Evolutionary conservation across 1,140 invertebrate species (phyloP).

Genomic region (Drosophila jambulina): DNA sequence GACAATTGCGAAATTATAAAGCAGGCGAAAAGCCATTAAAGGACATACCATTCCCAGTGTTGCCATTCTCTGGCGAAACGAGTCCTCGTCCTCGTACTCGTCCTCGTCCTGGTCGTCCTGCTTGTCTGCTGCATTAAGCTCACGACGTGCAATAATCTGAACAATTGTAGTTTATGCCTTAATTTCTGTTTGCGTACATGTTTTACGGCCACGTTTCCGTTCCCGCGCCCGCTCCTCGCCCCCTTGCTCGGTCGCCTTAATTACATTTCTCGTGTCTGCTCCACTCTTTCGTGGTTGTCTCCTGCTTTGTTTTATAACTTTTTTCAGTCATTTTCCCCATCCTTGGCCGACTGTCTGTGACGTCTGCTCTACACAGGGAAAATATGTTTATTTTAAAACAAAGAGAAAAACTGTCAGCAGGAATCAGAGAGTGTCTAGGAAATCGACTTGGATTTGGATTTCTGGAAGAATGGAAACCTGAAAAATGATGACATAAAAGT

Average conservation of each 20-base stretch:
- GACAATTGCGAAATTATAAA: slow-evolving; percentile 55
- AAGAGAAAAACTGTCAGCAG: no score
- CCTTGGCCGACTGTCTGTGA: slow-evolving; percentile 14
- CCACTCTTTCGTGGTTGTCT: slow-evolving; percentile 42
- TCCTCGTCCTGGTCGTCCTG: background rate
- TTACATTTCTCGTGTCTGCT: slow-evolving; percentile 63
- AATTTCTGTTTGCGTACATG: slow-evolving; percentile 62
- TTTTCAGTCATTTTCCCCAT: slow-evolving; percentile 19
- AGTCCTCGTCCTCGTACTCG: slow-evolving; percentile 1
- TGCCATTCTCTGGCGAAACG: slow-evolving; percentile 12
- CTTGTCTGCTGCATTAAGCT: slow-evolving; percentile 57
- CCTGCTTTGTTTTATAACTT: slow-evolving; percentile 37
- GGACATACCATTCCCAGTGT: slow-evolving; percentile 9
- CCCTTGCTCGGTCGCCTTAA: slow-evolving; percentile 55
- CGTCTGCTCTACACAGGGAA: slow-evolving; percentile 30
- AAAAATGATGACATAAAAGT: background rate
- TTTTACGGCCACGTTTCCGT: slow-evolving; percentile 31
- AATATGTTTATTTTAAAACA: slow-evolving; percentile 1
- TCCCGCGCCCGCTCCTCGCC: no score
- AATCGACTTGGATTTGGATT: background rate
- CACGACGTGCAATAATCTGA: slow-evolving; percentile 67
- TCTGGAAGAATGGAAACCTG: background rate
- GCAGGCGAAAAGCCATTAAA: slow-evolving; percentile 54
- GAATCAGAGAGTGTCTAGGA: no score
- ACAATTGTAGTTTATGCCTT: slow-evolving; percentile 70